Conservation (phyloP, 2,113 vertebrate species). For the Rhombomys opimus region DNA sequence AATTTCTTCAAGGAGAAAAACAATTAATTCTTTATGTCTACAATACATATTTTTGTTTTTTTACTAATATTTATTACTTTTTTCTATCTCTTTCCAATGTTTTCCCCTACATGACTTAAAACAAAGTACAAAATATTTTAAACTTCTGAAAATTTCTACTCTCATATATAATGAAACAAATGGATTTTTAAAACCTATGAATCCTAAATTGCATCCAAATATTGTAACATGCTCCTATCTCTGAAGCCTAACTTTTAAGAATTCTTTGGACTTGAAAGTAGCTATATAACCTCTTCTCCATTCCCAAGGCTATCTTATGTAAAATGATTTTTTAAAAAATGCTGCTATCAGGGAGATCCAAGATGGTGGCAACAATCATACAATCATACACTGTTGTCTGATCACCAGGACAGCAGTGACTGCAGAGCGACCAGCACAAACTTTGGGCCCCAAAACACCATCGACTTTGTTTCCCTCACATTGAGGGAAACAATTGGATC, state of each 20-base stretch:
- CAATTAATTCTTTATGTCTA: neutral
- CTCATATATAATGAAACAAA: neutral
- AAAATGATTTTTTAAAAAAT: neutral
- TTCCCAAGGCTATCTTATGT: neutral
- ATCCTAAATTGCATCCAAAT: neutral
- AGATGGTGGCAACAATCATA: too few species aligned
- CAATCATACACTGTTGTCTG: too few species aligned
- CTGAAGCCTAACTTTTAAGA: neutral
- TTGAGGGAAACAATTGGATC: too few species aligned
- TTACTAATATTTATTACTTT: neutral
- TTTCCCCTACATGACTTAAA: neutral
- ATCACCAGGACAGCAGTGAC: too few species aligned
- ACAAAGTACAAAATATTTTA: constrained; percentile 15
- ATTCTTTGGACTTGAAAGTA: neutral
- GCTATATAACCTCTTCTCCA: neutral
- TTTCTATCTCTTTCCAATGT: neutral
- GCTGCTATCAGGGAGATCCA: too few species aligned
- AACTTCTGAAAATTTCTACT: neutral
- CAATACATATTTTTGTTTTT: neutral
- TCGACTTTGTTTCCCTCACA: too few species aligned
- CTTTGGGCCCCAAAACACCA: too few species aligned
- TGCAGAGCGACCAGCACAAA: too few species aligned
- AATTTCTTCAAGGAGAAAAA: neutral
- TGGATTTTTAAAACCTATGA: neutral
- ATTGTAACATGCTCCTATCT: neutral